Base-by-base conservation (phyloP, 2,888 invertebrate genomes). In the Lochmaea crataegi region DNA sequence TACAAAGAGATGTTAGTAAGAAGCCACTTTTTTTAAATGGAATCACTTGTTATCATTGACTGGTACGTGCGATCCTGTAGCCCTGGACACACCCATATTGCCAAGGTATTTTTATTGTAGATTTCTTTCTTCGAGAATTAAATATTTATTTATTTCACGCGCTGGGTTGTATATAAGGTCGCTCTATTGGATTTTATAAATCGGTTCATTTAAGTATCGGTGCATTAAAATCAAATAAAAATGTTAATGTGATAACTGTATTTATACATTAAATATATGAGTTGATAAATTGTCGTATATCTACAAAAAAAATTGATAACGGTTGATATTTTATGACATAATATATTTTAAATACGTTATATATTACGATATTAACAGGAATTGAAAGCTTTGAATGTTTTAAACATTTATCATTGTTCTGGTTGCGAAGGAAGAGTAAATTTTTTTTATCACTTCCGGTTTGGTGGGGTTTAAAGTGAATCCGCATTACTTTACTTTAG, bases 21-120 rank as follows among this genome's bases (percentile, higher is more conserved):
- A 58, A 58, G 58, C 14, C 26, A 58, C 58, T 58, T 63, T 63
- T 38, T 61, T 64, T 45, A 18, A n/a, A n/a, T 64, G 12, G 48
- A 64, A 42, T 22, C 22, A 64, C 45, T 64, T 14, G 64, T 64
- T 64, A 42, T 64, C 63, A 64, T 42, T 64, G 64, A 64, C 48
- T 45, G 45, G 64, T 45, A 64, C 18, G 12, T 48, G 58, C 58
- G 14, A 48, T 45, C 42, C 3, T 42, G 42, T 11, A 18, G 42
- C 38, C 63, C 63, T 42, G 63, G 42, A 63, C 64, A 64, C 64
- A 64, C 64, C 64, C 45, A 64, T 45, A 42, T 22, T 9, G 22
- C 7, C n/a, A 18, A 64, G 42, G 16, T 64, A 45, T 64, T 64
- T 64, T 64, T 42, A 45, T 45, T 16, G 42, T 11, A 7, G 22